Evolutionary conservation across 2,797 vertebrate genomes (phyloP), one percentile per base, ranked within the genome.

Genomic region (Coranthus polyacanthus): DNA sequence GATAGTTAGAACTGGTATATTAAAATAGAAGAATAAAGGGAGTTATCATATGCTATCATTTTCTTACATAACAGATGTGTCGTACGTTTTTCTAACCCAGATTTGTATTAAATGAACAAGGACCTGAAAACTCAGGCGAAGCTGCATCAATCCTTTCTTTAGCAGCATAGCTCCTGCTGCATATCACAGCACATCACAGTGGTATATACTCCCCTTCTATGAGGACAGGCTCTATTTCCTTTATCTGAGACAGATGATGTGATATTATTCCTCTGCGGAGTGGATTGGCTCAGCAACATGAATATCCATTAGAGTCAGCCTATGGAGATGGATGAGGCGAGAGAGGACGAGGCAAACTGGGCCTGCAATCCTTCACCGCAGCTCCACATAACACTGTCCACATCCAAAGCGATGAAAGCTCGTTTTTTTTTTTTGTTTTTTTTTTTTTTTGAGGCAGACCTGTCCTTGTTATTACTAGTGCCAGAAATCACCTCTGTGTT

Each of bases 251-350:
- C 80, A 84, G 84, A 90, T 91, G 91, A 93, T 93, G 84, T 83
- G 86, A 87, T 86, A 89, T 89, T 90, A 89, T 91, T 91, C 79
- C 85, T 91, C 88, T 78, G 81, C 57, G 79, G 87, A 92, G 89
- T 86, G 82, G 83, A 88, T 87, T 90, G 88, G 87, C 89, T 88
- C 76, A 54, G 85, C 80, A 84, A 91, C 88, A 93, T 89, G 90
- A 93, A 92, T 92, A 91, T 90, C 89, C 90, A 90, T 93, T 92
- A 92, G 82, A 79, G 77, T 80, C 43, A 51, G 81, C 70, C 89
- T 88, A 91, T 93, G 86, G 87, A 93, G 92, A 94, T 92, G 85
- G 92, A 93, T 93, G 88, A 86, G 68, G 79, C 66, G 60, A 82
- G 75, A 81, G 64, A 77, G 85, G 85, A 87, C 72, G 70, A 87